Evolutionary conservation across 2,113 vertebrate genomes (phyloP), one percentile per base, ranked within the genome.

Genomic region (Chrysemys picta): DNA sequence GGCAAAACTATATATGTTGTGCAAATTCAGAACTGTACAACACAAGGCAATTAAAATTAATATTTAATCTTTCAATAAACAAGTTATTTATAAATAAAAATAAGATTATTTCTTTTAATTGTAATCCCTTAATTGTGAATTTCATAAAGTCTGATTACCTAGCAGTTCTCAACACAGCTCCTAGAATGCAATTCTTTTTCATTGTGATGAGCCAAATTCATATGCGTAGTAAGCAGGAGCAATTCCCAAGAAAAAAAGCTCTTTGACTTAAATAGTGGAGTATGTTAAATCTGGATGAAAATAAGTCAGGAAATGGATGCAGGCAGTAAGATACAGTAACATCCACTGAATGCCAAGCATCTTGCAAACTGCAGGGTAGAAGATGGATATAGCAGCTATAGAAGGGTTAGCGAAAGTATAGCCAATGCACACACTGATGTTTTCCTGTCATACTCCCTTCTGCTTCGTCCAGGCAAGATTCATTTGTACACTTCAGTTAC

Each of bases 341-440:
- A 42, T 45, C 10, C 42, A 2, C 1, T 53, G 21, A 72, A 50
- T 82, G 88, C n/a, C 19, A 45, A 27, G 22, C 12, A 76, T 45
- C 42, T 76, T 45, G 38, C 72, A 47, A 45, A 78, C 25, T 78
- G 42, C 4, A 27, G 25, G 7, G 42, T 47, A 78, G 10, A 78
- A 25, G 42, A 22, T 47, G 25, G 22, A 16, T 47, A 47, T 78
- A 42, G 6, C 12, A 47, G 42, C 7, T 17, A 27, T 75, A 50
- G 14, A 38, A 53, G 16, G 29, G 17, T 47, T 25, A 59, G 21
- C 45, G 27, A 83, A 59, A 62, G 27, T 56, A 56, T 35, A 22
- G 27, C 31, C 1, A 31, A 31, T 1, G n/a, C 21, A 1, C 14
- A 2, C 4, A 54, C 38, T 35, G 24, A 3, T 0, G 1, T 2